Evolutionary conservation across 2,113 vertebrate species (phyloP).

Genomic region (Ammodytes marinus): DNA sequence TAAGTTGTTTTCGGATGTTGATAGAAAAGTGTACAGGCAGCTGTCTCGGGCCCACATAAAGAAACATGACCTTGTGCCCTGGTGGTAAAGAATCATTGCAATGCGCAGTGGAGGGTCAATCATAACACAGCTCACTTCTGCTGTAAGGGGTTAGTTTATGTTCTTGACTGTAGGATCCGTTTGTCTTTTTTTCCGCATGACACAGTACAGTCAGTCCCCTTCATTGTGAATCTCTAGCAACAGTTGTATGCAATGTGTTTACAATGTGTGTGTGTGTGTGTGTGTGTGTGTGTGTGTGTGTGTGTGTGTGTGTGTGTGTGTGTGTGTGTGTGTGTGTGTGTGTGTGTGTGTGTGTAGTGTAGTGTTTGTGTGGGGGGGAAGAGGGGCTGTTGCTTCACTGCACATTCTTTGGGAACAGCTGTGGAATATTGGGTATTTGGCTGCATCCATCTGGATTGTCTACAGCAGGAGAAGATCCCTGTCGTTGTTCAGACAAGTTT

Average conservation of each 20-base stretch:
- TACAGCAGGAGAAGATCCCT: not conserved
- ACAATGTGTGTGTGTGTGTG: too few species aligned
- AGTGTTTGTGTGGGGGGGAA: not conserved
- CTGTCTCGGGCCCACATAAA: constrained; percentile 33
- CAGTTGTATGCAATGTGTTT: constrained; percentile 22
- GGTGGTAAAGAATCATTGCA: constrained; percentile 48
- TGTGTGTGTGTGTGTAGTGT: not conserved
- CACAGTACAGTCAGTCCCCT: constrained; percentile 2
- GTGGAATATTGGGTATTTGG: constrained; percentile 42
- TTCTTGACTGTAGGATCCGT: constrained; percentile 38
- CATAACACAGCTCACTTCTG: constrained; percentile 32
- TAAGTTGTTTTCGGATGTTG: constrained; percentile 35
- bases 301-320: constrained; percentile 1
- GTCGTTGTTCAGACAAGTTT: constrained; percentile 5
- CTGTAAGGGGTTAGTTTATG: constrained; percentile 40
- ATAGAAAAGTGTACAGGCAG: constrained; percentile 48
- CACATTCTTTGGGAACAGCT: constrained; percentile 57
- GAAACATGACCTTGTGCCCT: constrained; percentile 43
- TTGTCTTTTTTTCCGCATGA: constrained; percentile 11
- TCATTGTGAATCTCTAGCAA: constrained; percentile 16
- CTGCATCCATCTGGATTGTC: constrained; percentile 19
- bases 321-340: not conserved
- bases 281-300: not conserved
- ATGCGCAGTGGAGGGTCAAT: constrained; percentile 45
- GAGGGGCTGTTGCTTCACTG: constrained; percentile 34